A percentile compares a stretch with the other conserved stretches of the same genome.
Conservation (phyloP, 2,113 vertebrate genomes). For the Ophiodon elongatus region DNA sequence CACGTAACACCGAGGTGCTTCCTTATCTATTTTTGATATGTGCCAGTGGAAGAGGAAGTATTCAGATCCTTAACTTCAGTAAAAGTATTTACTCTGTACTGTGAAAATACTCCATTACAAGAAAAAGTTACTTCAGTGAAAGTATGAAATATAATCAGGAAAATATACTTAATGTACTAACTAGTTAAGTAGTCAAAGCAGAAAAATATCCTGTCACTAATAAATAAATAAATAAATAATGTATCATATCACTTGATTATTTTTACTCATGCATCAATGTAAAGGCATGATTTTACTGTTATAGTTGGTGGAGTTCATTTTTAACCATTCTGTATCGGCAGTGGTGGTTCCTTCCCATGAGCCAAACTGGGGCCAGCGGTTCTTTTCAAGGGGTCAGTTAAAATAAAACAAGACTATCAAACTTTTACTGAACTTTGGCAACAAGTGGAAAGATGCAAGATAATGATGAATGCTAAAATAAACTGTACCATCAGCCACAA, state of each 20-base stretch:
- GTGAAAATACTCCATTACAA: background rate
- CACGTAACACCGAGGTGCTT: constrained; percentile 45
- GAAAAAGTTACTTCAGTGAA: background rate
- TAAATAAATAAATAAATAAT: too few relatives aligned
- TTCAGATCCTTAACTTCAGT: background rate
- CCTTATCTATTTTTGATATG: constrained; percentile 65
- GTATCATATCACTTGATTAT: background rate
- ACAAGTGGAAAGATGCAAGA: too few relatives aligned
- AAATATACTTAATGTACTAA: background rate
- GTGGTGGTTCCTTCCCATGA: background rate
- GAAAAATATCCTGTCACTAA: background rate
- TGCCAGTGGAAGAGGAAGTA: constrained; percentile 11
- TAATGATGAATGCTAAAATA: too few relatives aligned
- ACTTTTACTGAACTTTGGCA: too few relatives aligned
- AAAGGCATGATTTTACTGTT: background rate
- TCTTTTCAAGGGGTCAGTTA: background rate
- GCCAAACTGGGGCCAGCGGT: background rate
- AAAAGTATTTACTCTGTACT: background rate
- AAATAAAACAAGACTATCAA: background rate
- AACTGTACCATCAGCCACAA: too few relatives aligned
- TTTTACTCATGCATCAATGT: background rate
- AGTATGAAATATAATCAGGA: background rate
- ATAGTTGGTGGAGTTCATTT: background rate
- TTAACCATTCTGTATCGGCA: background rate
- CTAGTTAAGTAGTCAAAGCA: background rate